A percentile compares a stretch with the other conserved stretches of the same genome.
phyloP scores from a whole-genome alignment of 2,113 vertebrate genomes.

The Fukomys damarensis region DNA sequence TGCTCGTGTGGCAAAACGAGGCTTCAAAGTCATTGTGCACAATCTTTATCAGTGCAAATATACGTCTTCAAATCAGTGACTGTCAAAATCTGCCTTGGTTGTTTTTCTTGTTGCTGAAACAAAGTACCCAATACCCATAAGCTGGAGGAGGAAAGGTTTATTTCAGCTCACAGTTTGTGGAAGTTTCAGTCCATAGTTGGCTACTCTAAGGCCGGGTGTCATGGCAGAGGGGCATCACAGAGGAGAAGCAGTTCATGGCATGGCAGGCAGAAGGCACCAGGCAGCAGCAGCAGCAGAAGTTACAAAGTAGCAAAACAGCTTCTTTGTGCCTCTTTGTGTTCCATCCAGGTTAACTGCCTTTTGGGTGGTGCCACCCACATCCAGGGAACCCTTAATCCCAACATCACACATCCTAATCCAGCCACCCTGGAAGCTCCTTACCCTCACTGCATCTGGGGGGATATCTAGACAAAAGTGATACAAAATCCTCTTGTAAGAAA shows the following conservation, averaged over 20 bases:
- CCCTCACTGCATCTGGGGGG: not conserved
- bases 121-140: not conserved
- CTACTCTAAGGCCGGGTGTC: not conserved
- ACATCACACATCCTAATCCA: not conserved
- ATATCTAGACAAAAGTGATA: not conserved
- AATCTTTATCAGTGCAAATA: constrained; percentile 7
- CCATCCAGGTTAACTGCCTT: not conserved
- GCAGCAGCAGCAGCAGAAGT: not conserved
- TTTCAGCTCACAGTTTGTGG: not conserved
- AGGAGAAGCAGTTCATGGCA: not conserved
- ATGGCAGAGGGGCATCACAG: not conserved
- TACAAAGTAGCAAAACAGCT: not conserved
- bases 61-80: not conserved
- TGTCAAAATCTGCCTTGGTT: not conserved
- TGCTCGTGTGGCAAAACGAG: not conserved
- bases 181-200: not conserved
- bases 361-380: not conserved
- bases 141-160: not conserved
- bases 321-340: not conserved
- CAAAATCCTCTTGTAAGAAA: not conserved
- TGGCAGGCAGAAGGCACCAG: not conserved
- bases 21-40: not conserved
- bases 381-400: not conserved
- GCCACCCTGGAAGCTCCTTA: not conserved
- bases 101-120: not conserved